phyloP scores from a whole-genome alignment of 2,888 invertebrate genomes.

The Rhopalosiphum nymphaeae region DNA sequence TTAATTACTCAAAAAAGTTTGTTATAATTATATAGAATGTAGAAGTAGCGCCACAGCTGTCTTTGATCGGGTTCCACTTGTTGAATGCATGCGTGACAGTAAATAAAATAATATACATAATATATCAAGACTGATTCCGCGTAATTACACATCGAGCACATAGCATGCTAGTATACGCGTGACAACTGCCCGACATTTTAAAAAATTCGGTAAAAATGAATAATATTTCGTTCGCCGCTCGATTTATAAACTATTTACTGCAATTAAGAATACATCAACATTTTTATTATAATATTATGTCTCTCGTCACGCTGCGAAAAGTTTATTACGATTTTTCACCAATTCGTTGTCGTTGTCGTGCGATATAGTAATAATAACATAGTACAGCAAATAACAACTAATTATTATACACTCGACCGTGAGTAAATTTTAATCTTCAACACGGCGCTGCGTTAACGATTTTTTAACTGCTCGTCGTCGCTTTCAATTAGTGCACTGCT shows the following conservation, averaged over 20 bases:
- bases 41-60: not conserved
- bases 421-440: slow-evolving; percentile 1
- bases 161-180: not conserved
- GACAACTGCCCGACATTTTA: not conserved
- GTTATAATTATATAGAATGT: not conserved
- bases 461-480: not conserved
- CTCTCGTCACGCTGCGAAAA: not conserved
- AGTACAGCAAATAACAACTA: not conserved
- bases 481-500: not conserved
- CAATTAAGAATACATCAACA: not conserved
- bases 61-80: slow-evolving; percentile 50
- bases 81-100: not conserved
- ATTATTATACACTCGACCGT: not conserved
- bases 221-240: not conserved
- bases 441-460: not conserved
- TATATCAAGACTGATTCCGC: not conserved
- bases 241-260: not conserved
- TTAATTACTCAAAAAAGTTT: not conserved
- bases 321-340: not conserved
- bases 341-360: not conserved
- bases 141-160: not conserved
- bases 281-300: not conserved
- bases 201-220: not conserved
- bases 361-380: not conserved
- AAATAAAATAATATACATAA: slow-evolving; percentile 1